Evolutionary conservation across 2,113 vertebrate species (phyloP).

Genomic region (Bujurquina vittata): DNA sequence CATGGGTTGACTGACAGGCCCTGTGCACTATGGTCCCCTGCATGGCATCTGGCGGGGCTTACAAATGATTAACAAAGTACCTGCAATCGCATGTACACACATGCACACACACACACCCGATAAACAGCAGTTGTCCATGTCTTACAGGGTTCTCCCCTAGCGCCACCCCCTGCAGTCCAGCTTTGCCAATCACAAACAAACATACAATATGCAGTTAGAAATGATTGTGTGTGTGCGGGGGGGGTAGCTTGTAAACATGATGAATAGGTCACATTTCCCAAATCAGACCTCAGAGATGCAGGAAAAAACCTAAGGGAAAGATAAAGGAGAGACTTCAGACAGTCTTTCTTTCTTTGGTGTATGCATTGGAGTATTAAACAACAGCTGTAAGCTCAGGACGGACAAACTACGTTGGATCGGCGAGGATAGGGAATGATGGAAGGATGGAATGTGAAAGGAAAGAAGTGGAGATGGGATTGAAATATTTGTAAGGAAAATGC

Average conservation of each 20-base stretch:
- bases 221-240: conserved; percentile 10
- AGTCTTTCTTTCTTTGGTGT: neutral
- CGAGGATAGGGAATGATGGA: neutral
- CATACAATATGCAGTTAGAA: conserved; percentile 34
- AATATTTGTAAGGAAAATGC: neutral
- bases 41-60: conserved; percentile 71
- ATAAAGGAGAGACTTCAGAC: conserved; percentile 9
- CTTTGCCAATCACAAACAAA: conserved; percentile 52
- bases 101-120: conserved; percentile 8
- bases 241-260: conserved; percentile 58
- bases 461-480: neutral
- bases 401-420: neutral
- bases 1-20: conserved; percentile 66
- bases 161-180: conserved; percentile 3
- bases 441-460: neutral
- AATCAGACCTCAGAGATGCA: conserved; percentile 61
- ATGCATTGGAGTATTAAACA: neutral
- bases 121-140: conserved; percentile 45
- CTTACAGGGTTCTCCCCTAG: conserved; percentile 27
- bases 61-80: conserved; percentile 79
- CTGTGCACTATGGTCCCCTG: conserved; percentile 37
- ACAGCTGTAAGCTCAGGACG: neutral
- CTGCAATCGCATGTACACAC: conserved; percentile 51
- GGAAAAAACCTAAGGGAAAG: conserved; percentile 6
- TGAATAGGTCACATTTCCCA: conserved; percentile 72